A percentile compares a stretch with the other conserved stretches of the same genome.
phyloP scores from a whole-genome alignment of 2,113 vertebrate species.

The Marcusenius ussheri region DNA sequence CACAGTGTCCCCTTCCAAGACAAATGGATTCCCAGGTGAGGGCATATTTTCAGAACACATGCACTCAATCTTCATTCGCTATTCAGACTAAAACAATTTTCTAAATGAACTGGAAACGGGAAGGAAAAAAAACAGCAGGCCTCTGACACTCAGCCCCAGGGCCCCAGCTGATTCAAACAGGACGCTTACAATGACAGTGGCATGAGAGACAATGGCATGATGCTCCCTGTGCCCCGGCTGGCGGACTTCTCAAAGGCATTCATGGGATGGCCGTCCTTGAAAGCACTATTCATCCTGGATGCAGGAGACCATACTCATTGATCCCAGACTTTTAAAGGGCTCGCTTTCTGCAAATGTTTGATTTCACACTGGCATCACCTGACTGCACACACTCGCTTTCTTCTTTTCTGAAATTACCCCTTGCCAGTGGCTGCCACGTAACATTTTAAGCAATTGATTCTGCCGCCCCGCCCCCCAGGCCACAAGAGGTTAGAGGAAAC shows the following conservation, averaged over 20 bases:
- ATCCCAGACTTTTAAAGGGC: not conserved
- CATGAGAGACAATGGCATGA: not conserved
- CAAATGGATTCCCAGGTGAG: not conserved
- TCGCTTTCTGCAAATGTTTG: not conserved
- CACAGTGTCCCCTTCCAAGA: not conserved
- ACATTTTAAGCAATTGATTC: not conserved
- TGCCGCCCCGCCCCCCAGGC: not conserved
- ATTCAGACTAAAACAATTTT: not conserved
- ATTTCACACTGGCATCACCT: slow-evolving; percentile 6
- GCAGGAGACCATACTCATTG: not conserved
- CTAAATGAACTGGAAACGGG: not conserved
- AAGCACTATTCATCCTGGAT: not conserved
- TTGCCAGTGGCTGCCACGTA: not conserved
- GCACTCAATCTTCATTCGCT: not conserved
- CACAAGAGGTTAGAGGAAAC: not conserved
- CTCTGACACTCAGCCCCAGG: not conserved
- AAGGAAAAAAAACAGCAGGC: not conserved
- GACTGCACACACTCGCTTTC: not conserved
- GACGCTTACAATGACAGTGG: not conserved
- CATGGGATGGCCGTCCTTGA: not conserved
- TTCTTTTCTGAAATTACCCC: not conserved
- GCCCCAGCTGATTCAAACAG: not conserved
- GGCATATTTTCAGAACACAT: not conserved
- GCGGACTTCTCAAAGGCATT: not conserved
- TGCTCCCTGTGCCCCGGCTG: not conserved